Conservation (phyloP, 2,888 invertebrate genomes). For the Pterostichus niger region DNA sequence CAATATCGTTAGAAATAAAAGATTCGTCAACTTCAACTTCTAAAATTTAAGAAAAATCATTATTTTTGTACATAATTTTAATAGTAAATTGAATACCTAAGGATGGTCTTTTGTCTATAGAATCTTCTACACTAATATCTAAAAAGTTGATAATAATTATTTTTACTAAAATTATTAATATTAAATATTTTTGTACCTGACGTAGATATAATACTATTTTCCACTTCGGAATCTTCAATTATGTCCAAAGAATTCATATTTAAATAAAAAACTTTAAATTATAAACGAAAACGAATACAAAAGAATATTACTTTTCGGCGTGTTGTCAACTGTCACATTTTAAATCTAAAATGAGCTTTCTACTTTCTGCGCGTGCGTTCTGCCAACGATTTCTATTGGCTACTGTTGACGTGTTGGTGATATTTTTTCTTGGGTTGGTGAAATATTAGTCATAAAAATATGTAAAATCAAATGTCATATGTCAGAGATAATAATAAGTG, state of each 20-base stretch:
- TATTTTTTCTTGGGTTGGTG: slow-evolving; percentile 24
- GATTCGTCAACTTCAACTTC: slow-evolving; percentile 32
- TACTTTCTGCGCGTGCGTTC: no score
- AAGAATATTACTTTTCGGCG: neutral
- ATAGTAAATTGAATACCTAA: slow-evolving; percentile 4
- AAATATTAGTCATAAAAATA: slow-evolving; percentile 47
- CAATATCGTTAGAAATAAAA: neutral
- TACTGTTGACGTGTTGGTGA: neutral
- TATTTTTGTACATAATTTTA: neutral
- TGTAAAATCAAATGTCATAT: slow-evolving; percentile 58
- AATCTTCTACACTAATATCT: slow-evolving; percentile 18
- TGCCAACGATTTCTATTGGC: no score
- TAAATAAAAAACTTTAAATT: neutral
- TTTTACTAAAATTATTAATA: neutral
- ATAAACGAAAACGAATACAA: neutral
- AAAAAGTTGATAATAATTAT: slow-evolving; percentile 2
- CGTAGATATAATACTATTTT: slow-evolving; percentile 9
- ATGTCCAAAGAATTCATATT: slow-evolving; percentile 30
- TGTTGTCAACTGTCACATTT: slow-evolving; percentile 32
- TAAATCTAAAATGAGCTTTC: neutral
- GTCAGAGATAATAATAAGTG: slow-evolving; percentile 36
- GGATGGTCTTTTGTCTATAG: neutral
- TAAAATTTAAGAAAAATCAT: neutral
- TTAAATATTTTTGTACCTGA: neutral
- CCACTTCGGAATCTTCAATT: slow-evolving; percentile 31